Evolutionary conservation across 2,797 vertebrate species (phyloP).

Genomic region (Danio tinwini): DNA sequence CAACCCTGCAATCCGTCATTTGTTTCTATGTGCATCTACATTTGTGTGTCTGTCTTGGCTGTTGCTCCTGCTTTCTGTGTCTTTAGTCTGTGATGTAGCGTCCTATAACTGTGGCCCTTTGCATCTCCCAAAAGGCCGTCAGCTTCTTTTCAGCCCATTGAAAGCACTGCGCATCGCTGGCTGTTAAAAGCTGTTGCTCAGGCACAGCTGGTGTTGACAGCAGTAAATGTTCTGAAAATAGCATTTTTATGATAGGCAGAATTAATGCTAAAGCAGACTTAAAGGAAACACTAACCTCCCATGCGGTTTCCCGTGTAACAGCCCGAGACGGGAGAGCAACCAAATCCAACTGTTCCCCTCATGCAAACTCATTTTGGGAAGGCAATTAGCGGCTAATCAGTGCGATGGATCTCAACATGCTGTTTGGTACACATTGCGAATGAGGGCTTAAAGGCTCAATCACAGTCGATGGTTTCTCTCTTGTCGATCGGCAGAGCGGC

Average conservation of each 20-base stretch:
- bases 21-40: conserved; percentile 60
- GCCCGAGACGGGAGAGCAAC: conserved; percentile 60
- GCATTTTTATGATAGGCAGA: conserved; percentile 58
- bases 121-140: conserved; percentile 20
- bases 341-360: conserved; percentile 35
- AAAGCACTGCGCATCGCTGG: conserved; percentile 41
- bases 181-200: conserved; percentile 50
- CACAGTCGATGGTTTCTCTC: conserved; percentile 63
- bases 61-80: conserved; percentile 59
- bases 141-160: conserved; percentile 34
- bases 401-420: conserved; percentile 34
- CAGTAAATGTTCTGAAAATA: conserved; percentile 59
- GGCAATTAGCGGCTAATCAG: conserved; percentile 13
- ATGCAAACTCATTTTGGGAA: conserved; percentile 20
- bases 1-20: conserved; percentile 51
- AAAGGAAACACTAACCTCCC: conserved; percentile 60
- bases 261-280: conserved; percentile 55
- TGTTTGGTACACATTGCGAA: conserved; percentile 28
- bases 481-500: conserved; percentile 55
- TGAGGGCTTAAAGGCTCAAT: neutral
- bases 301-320: conserved; percentile 56
- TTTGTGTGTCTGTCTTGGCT: conserved; percentile 61
- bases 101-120: conserved; percentile 16
- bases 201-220: conserved; percentile 62
- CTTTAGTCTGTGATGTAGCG: conserved; percentile 36